A percentile compares a stretch with the other conserved stretches of the same genome.
Conservation (phyloP, 1,140 invertebrate genomes). For the Rhyzopertha dominica region DNA sequence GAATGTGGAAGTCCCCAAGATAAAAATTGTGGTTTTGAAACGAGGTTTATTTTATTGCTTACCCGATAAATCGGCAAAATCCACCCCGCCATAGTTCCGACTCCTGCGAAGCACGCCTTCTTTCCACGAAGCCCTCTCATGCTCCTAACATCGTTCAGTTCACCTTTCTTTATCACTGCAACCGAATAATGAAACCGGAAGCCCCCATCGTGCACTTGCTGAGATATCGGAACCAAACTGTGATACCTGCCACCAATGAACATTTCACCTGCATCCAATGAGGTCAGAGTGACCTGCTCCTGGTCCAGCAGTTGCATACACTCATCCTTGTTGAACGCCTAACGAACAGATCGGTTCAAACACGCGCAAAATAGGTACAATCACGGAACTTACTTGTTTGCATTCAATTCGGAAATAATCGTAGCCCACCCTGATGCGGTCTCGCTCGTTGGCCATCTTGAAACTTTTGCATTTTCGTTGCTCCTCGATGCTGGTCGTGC, state of each 20-base stretch:
- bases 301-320: conserved; percentile 74
- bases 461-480: conserved; percentile 74
- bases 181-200: conserved; percentile 73
- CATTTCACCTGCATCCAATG: conserved; percentile 87
- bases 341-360: conserved; percentile 11
- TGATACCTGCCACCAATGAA: conserved; percentile 89
- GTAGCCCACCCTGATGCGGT: conserved; percentile 58
- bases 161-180: conserved; percentile 72
- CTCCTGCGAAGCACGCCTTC: conserved; percentile 84
- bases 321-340: conserved; percentile 73
- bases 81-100: conserved; percentile 90
- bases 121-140: conserved; percentile 67
- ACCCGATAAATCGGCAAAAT: conserved; percentile 81
- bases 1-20: too few relatives aligned
- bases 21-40: conserved; percentile 1
- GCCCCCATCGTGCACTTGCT: conserved; percentile 61
- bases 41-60: conserved; percentile 33
- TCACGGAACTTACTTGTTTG: conserved; percentile 48
- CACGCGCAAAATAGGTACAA: neutral
- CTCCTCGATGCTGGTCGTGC: conserved; percentile 67
- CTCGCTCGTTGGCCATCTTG: conserved; percentile 57
- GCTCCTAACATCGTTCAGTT: conserved; percentile 56
- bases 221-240: conserved; percentile 85
- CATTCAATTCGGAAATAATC: conserved; percentile 61
- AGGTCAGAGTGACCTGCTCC: conserved; percentile 77